These are phyloP conservation scores for Isoperla grammatica DNA, from an alignment of 2,888 invertebrate species.

Conservation along the genomic window DNA sequence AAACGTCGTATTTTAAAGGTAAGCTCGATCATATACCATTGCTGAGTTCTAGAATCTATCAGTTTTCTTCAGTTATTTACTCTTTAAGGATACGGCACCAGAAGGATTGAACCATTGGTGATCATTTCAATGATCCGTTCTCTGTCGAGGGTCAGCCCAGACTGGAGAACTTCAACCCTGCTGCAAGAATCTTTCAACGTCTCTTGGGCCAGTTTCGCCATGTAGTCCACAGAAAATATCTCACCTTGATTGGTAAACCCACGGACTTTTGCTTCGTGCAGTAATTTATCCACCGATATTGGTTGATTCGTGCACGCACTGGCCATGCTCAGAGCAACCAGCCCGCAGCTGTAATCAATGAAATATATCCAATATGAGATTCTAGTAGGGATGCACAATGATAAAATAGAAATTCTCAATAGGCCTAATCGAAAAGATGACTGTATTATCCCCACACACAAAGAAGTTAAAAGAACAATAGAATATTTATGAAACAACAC, in stretches of 20 bases:
- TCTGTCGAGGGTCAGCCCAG: slow-evolving; percentile 48
- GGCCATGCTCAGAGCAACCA: slow-evolving; percentile 81
- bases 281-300: slow-evolving; percentile 52
- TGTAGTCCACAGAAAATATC: slow-evolving; percentile 73
- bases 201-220: slow-evolving; percentile 57
- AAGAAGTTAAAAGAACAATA: no score
- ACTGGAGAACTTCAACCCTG: slow-evolving; percentile 44
- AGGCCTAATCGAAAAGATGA: no score
- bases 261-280: slow-evolving; percentile 53
- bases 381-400: no score
- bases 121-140: slow-evolving; percentile 49
- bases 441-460: no score
- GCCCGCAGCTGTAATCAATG: slow-evolving; percentile 74
- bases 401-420: no score
- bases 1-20: no score
- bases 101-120: slow-evolving; percentile 51
- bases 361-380: no score
- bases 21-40: no score
- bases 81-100: slow-evolving; percentile 58
- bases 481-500: no score
- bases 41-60: no score
- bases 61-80: no score
- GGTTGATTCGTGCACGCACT: slow-evolving; percentile 53
- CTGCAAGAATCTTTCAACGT: slow-evolving; percentile 47
- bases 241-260: slow-evolving; percentile 80